phyloP scores from a whole-genome alignment of 1,140 invertebrate genomes.

The Leptinotarsa defecta region DNA sequence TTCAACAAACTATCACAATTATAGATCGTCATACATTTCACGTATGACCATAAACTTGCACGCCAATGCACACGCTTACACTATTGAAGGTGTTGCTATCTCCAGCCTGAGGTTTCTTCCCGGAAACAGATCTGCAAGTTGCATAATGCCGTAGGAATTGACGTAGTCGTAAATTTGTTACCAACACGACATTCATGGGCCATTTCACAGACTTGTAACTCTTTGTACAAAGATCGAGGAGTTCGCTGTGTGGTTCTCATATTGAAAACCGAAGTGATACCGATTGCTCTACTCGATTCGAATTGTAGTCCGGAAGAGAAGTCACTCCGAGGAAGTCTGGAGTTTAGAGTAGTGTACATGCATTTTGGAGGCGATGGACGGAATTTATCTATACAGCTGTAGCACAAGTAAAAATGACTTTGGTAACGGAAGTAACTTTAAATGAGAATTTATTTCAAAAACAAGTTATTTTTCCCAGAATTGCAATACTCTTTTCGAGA shows the following conservation, averaged over 20 bases:
- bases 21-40: too few relatives aligned
- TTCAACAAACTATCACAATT: too few relatives aligned
- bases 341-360: too few relatives aligned
- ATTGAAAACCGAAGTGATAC: conserved; percentile 2
- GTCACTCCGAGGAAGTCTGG: too few relatives aligned
- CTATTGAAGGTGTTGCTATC: neutral
- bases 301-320: neutral
- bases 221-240: neutral
- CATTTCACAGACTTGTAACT: conserved; percentile 6
- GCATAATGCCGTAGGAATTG: neutral
- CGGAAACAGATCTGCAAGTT: neutral
- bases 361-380: too few relatives aligned
- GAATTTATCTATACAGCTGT: too few relatives aligned
- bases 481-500: too few relatives aligned
- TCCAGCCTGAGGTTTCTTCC: neutral
- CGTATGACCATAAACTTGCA: neutral
- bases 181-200: neutral
- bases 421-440: too few relatives aligned
- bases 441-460: too few relatives aligned
- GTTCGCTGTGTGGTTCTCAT: neutral
- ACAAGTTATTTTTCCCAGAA: too few relatives aligned
- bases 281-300: neutral
- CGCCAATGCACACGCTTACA: neutral
- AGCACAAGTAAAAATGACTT: too few relatives aligned
- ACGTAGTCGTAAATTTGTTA: neutral